Evolutionary conservation across 2,888 invertebrate genomes (phyloP).

Genomic region (Stenichneumon culpator): DNA sequence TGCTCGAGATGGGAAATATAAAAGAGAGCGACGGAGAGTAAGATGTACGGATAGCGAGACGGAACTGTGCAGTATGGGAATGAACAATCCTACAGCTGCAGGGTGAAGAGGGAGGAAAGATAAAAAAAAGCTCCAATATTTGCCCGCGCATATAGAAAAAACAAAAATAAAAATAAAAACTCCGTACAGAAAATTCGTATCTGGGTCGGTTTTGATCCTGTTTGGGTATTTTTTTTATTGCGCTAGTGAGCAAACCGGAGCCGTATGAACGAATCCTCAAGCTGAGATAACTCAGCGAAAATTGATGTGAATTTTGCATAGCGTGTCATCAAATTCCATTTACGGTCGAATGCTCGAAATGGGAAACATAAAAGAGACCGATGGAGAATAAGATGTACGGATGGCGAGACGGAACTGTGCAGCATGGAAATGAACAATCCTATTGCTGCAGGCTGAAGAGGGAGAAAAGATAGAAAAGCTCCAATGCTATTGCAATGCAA

Average conservation of each 20-base stretch:
- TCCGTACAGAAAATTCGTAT: not conserved
- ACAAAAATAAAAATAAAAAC: not conserved
- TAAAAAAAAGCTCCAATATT: slow-evolving; percentile 32
- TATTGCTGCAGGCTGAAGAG: slow-evolving; percentile 27
- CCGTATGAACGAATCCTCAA: too few species aligned
- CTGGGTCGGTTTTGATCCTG: too few species aligned
- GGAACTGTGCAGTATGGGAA: not conserved
- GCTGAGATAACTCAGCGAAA: too few species aligned
- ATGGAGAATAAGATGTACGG: slow-evolving; percentile 6
- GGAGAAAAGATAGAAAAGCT: slow-evolving; percentile 25
- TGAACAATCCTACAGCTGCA: not conserved
- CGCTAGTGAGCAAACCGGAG: too few species aligned
- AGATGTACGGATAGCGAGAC: not conserved
- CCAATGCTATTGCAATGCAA: too few species aligned
- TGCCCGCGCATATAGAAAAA: slow-evolving; percentile 62
- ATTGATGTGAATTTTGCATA: too few species aligned
- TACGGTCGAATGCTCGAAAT: slow-evolving; percentile 65
- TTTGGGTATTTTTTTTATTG: too few species aligned
- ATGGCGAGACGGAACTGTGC: not conserved
- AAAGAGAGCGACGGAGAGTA: slow-evolving; percentile 14
- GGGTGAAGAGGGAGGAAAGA: slow-evolving; percentile 25
- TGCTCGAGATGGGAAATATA: too few species aligned
- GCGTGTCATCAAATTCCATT: slow-evolving; percentile 67
- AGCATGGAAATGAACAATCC: not conserved
- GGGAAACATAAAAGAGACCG: slow-evolving; percentile 26